phyloP scores from a whole-genome alignment of 2,797 vertebrate genomes.

The Malacoraja senta region DNA sequence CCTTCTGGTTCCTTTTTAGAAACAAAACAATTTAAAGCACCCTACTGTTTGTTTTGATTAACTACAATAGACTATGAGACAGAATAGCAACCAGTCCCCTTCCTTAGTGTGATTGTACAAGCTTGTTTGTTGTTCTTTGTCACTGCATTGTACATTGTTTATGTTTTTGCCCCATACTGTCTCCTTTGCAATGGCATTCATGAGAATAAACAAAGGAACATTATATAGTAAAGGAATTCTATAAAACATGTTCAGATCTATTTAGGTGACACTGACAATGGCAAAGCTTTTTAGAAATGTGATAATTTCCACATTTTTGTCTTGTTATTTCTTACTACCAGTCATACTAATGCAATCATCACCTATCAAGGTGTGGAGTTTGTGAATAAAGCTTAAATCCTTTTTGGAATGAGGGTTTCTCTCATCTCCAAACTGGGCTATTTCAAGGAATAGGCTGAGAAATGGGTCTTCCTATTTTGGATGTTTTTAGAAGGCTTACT shows the following conservation, averaged over 20 bases:
- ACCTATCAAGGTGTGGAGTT: background rate
- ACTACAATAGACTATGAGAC: slow-evolving; percentile 10
- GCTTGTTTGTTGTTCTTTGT: slow-evolving; percentile 28
- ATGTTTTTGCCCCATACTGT: background rate
- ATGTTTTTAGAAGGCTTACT: background rate
- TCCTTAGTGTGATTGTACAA: slow-evolving; percentile 25
- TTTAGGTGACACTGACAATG: background rate
- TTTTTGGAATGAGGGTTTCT: background rate
- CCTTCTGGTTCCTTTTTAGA: slow-evolving; percentile 3
- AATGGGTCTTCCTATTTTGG: background rate
- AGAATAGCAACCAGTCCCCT: background rate
- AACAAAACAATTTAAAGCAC: slow-evolving; percentile 10
- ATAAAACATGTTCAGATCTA: background rate
- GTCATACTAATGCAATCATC: too few species aligned
- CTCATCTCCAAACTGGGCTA: background rate
- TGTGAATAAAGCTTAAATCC: background rate
- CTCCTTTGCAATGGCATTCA: background rate
- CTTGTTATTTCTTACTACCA: background rate
- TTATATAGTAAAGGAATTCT: background rate
- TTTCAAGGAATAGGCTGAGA: background rate
- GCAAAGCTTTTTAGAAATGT: background rate
- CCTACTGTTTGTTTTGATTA: slow-evolving; percentile 13
- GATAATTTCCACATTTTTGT: background rate
- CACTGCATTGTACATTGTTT: background rate
- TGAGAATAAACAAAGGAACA: background rate